Evolutionary conservation across 2,113 vertebrate species (phyloP).

Genomic region (Taurulus bubalis): DNA sequence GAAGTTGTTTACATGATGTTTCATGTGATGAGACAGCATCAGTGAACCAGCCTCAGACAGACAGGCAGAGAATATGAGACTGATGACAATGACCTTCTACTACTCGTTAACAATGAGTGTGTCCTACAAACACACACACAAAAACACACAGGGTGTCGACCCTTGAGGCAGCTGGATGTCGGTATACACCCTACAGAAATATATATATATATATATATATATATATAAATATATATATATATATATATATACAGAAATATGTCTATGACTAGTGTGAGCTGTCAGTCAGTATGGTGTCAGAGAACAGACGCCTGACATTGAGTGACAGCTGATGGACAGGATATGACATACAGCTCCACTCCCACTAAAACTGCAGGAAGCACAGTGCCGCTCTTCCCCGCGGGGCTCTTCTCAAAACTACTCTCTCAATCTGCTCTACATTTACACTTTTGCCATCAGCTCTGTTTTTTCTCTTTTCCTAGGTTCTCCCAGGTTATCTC

Average conservation of each 20-base stretch:
- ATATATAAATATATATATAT: conserved; percentile 7
- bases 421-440: neutral
- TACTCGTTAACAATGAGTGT: conserved; percentile 63
- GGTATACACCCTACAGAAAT: conserved; percentile 35
- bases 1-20: neutral
- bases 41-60: conserved; percentile 19
- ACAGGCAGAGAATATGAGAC: conserved; percentile 40
- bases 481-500: neutral
- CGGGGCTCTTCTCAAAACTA: conserved; percentile 16
- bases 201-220: neutral
- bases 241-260: conserved; percentile 16
- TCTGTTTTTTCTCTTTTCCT: neutral
- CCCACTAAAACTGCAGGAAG: conserved; percentile 54
- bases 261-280: conserved; percentile 36
- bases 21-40: conserved; percentile 33
- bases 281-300: conserved; percentile 58
- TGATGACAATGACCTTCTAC: conserved; percentile 75
- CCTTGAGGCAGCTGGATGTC: conserved; percentile 45
- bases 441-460: neutral
- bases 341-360: conserved; percentile 69
- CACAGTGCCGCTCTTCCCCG: conserved; percentile 23
- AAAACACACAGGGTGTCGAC: conserved; percentile 30
- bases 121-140: conserved; percentile 37
- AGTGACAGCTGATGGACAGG: conserved; percentile 75
- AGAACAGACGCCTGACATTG: conserved; percentile 51